Evolutionary conservation across 1,140 invertebrate genomes (phyloP), one percentile per base, ranked within the genome.

Genomic region (Asbolus verrucosus): DNA sequence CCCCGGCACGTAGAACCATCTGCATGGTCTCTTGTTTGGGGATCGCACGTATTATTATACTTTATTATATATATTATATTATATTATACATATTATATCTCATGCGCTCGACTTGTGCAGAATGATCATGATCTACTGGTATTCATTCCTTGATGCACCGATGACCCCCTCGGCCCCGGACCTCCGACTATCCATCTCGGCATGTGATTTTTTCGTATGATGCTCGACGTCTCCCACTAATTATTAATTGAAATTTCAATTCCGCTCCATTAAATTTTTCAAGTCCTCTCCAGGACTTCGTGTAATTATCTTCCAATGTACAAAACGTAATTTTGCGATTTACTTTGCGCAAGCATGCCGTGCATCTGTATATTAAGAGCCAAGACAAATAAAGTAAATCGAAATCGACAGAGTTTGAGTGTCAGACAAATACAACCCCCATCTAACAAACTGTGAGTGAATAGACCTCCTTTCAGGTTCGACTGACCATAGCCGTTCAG

Each of bases 1-100:
- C 65, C 73, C 71, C 73, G 62, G 71, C 73, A 75, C 73, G 73
- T 75, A 75, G 73, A 73, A 73, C 65, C 73, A 75, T 75, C 59
- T 75, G 73, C 73, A 75, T 75, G 73, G 73, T 70, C 71, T 75
- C 68, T 59, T 70, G 65, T 75, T 72, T 75, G 73, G 73, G 71
- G 73, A 70, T 70, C 63, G 73, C 73, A 75, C 73, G 71, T 75
- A 70, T 73, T 69, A 62, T 36, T 63, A 62, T 62, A 41, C 18
- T 63, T 63, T 41, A n/a, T n/a, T n/a, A 38, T 63, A 63, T 39
- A 41, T 63, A 63, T 39, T 63, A 63, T 63, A 38, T 16, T n/a
- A 62, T 62, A 62, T 39, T 63, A 41, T n/a, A n/a, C n/a, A n/a
- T 14, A 31, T 63, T 36, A 62, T 62, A 63, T 63, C 39, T 63